Evolutionary conservation across 2,797 vertebrate species (phyloP), one percentile per base, ranked within the genome.

Genomic region (Stomatorhinus walkeri): DNA sequence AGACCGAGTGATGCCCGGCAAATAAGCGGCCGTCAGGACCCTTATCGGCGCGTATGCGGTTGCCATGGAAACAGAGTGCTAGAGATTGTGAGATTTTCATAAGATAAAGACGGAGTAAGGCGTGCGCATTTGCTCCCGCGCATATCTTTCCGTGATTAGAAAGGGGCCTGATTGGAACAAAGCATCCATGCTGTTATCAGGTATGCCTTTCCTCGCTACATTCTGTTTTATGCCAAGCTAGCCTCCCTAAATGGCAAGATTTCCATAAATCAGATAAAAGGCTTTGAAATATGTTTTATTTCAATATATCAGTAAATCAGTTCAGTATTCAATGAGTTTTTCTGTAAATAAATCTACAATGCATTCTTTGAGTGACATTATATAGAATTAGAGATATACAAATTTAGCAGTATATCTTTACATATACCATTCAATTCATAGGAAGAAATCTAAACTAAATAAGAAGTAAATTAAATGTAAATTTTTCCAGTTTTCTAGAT

Each of bases 31-130:
- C 9, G 28, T 61, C 84, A 40, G 83, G 83, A 86, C 46, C 61
- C 85, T 28, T 22, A 84, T 84, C 59, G 40, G 36, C 91, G 93
- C 91, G 93, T 92, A 93, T 90, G 93, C 64, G 91, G 95, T 95
- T 94, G 91, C 95, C 91, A 94, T 94, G 93, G 94, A 91, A 94
- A 95, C 94, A 52, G 92, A 91, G 91, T 93, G 91, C 90, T n/a
- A 12, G 89, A 89, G 87, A 79, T 87, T 51, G 90, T 90, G 93
- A 91, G 90, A 87, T 89, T 92, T 94, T 89, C 87, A 89, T 94
- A 91, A 54, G 92, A 94, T 89, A 54, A 56, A 76, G 61, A 28
- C 10, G 12, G 43, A 36, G 84, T 46, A 46, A 56, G 84, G 72
- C n/a, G 61, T 87, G 43, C 40, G 83, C 56, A 76, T 76, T 28